A percentile compares a stretch with the other conserved stretches of the same genome.
These are phyloP conservation scores for Bubo bubo DNA, from an alignment of 2,113 vertebrate genomes.

Conservation along the genomic window DNA sequence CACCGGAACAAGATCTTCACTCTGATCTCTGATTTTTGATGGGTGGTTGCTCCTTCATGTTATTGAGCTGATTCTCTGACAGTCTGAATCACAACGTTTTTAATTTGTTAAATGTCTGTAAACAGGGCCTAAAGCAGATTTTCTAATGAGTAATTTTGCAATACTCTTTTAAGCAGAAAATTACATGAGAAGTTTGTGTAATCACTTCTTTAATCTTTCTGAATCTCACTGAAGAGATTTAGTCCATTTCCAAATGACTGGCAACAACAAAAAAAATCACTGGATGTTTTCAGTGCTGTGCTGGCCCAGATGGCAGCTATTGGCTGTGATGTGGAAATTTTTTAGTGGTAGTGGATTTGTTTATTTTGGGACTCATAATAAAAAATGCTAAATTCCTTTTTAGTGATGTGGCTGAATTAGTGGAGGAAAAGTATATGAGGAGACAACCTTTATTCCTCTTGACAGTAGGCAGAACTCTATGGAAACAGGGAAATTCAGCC, in stretches of 20 bases:
- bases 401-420: background rate
- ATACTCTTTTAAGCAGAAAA: background rate
- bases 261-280: background rate
- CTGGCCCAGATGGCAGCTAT: background rate
- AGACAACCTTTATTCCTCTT: background rate
- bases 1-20: background rate
- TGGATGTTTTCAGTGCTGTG: background rate
- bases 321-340: background rate
- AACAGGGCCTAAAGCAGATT: background rate
- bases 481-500: background rate
- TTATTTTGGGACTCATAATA: background rate
- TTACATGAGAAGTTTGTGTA: background rate
- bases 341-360: background rate
- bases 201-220: background rate
- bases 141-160: background rate
- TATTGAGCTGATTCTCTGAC: background rate
- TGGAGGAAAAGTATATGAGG: background rate
- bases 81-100: background rate
- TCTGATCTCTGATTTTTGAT: background rate
- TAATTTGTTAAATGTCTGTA: background rate
- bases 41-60: background rate
- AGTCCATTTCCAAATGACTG: background rate
- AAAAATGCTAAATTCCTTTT: background rate
- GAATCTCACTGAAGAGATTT: background rate
- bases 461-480: background rate